These are phyloP conservation scores for Oligia strigilis DNA, from an alignment of 2,888 invertebrate genomes.

Conservation along the genomic window DNA sequence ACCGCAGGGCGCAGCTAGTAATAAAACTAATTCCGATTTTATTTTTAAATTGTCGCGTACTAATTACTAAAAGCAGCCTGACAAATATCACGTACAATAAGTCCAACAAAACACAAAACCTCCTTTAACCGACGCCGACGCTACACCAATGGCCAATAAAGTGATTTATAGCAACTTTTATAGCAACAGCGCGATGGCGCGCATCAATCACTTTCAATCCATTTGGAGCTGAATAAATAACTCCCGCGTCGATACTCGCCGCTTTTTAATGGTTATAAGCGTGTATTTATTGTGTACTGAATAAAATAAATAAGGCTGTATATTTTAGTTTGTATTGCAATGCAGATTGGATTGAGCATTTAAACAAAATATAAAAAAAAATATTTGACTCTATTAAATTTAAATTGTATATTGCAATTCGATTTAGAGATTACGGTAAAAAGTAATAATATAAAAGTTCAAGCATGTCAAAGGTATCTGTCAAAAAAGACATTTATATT, in stretches of 20 bases:
- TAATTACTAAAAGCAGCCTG: background rate
- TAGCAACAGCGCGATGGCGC: conserved; percentile 39
- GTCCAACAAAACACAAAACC: conserved; percentile 24
- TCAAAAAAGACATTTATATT: no score
- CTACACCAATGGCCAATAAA: conserved; percentile 49
- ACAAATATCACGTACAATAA: background rate
- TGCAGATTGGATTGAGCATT: background rate
- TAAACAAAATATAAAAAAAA: background rate
- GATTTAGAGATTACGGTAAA: background rate
- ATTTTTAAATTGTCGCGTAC: background rate
- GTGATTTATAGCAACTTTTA: conserved; percentile 66
- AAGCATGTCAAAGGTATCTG: no score
- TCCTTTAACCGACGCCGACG: conserved; percentile 25
- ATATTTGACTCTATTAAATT: background rate
- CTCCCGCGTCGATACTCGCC: conserved; percentile 63
- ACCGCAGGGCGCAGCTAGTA: no score
- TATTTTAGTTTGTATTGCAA: conserved; percentile 14
- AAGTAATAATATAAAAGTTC: no score
- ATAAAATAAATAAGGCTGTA: conserved; percentile 28
- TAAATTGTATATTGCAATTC: no score
- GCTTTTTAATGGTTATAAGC: conserved; percentile 66
- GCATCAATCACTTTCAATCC: conserved; percentile 74
- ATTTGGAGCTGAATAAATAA: conserved; percentile 72
- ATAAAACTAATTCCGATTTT: background rate
- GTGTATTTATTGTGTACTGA: conserved; percentile 57